These are phyloP conservation scores for Ameiurus melas DNA, from an alignment of 2,113 vertebrate species.

Conservation along the genomic window DNA sequence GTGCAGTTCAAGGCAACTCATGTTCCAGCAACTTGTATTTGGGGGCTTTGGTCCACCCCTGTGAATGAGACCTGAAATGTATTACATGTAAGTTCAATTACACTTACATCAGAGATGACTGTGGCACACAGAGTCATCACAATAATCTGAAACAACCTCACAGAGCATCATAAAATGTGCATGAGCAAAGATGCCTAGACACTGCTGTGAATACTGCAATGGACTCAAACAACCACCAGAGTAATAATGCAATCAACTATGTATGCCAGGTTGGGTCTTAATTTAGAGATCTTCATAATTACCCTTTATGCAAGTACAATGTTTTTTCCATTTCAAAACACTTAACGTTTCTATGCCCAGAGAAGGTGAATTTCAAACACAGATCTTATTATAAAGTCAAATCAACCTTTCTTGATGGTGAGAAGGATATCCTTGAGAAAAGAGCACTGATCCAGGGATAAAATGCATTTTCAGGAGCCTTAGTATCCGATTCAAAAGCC, in stretches of 20 bases:
- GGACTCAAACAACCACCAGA: slow-evolving; percentile 22
- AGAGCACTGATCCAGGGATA: slow-evolving; percentile 34
- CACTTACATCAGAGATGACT: background rate
- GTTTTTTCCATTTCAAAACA: slow-evolving; percentile 48
- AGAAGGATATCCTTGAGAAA: slow-evolving; percentile 31
- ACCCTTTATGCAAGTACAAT: slow-evolving; percentile 50
- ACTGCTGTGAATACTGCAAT: slow-evolving; percentile 19
- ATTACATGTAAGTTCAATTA: background rate
- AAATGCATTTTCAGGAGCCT: slow-evolving; percentile 36
- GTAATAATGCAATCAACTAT: slow-evolving; percentile 35
- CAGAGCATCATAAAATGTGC: background rate
- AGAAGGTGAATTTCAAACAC: slow-evolving; percentile 39
- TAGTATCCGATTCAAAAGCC: slow-evolving; percentile 33
- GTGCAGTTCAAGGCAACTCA: background rate
- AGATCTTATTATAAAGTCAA: slow-evolving; percentile 49
- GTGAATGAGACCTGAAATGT: background rate
- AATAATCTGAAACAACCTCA: slow-evolving; percentile 18
- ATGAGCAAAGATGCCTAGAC: slow-evolving; percentile 8
- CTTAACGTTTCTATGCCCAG: slow-evolving; percentile 35
- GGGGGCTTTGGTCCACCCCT: background rate
- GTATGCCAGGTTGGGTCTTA: slow-evolving; percentile 44
- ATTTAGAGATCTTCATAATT: slow-evolving; percentile 46
- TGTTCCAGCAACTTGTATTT: background rate
- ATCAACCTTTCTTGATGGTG: slow-evolving; percentile 46
- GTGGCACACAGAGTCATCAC: background rate